A percentile compares a stretch with the other conserved stretches of the same genome.
Conservation (phyloP, 2,888 invertebrate species). For the Tupiocoris notatus region DNA sequence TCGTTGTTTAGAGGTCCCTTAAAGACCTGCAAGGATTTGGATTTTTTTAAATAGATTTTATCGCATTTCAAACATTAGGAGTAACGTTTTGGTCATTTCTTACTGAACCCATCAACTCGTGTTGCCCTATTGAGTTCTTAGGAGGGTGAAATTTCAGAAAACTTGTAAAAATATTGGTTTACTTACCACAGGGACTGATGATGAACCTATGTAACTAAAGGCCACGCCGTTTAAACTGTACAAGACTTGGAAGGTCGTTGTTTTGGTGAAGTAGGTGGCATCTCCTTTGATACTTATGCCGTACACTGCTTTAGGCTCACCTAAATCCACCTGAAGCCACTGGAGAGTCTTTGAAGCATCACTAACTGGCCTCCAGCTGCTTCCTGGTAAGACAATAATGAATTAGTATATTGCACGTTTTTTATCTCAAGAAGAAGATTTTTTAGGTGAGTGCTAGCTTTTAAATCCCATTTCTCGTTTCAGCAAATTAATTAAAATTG, state of each 20-base stretch:
- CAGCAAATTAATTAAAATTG: too few relatives aligned
- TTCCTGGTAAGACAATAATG: constrained; percentile 48
- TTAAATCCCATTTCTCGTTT: too few relatives aligned
- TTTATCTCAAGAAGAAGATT: too few relatives aligned
- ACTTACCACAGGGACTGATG: constrained; percentile 58
- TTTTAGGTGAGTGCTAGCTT: too few relatives aligned
- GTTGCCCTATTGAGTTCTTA: too few relatives aligned
- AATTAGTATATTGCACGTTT: too few relatives aligned
- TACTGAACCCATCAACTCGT: too few relatives aligned
- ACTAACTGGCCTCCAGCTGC: constrained; percentile 67
- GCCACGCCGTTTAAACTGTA: constrained; percentile 67
- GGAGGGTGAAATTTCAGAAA: too few relatives aligned
- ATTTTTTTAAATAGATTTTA: too few relatives aligned
- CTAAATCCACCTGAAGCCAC: constrained; percentile 69
- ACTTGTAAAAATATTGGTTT: too few relatives aligned
- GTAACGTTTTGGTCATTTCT: too few relatives aligned
- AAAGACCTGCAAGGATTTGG: constrained; percentile 63
- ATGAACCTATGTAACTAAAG: constrained; percentile 62
- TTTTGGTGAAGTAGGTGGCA: constrained; percentile 56
- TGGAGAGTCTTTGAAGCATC: constrained; percentile 60
- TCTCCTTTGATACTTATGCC: constrained; percentile 73
- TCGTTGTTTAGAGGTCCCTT: constrained; percentile 66
- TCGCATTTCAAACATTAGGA: too few relatives aligned
- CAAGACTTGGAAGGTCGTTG: constrained; percentile 72
- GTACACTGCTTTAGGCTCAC: constrained; percentile 66